phyloP scores from a whole-genome alignment of 2,888 invertebrate genomes.

The Campoplex capitator region DNA sequence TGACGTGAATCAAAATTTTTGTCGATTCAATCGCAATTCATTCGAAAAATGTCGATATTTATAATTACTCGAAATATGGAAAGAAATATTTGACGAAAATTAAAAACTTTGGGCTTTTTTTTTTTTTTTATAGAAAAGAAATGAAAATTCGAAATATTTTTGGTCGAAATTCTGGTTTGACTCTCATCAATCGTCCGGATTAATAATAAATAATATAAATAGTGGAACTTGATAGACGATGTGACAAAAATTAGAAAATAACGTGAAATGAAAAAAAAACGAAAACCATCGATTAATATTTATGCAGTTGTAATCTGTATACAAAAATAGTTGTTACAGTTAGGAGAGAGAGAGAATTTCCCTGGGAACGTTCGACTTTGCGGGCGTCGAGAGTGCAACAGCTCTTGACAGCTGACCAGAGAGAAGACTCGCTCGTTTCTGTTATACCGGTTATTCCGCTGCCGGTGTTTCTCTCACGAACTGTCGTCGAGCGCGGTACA shows the following conservation, averaged over 20 bases:
- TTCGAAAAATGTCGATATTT: too few species aligned
- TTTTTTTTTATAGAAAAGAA: too few species aligned
- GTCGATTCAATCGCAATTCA: too few species aligned
- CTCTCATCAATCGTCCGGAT: too few species aligned
- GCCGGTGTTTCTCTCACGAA: conserved; percentile 40
- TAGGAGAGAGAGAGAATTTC: conserved; percentile 30
- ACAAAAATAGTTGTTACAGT: neutral
- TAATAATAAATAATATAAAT: neutral
- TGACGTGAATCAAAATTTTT: neutral
- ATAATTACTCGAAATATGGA: neutral
- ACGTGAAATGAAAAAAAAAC: neutral
- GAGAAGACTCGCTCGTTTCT: conserved; percentile 45
- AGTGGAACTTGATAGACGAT: neutral
- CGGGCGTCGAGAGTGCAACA: conserved; percentile 38
- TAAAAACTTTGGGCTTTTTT: neutral
- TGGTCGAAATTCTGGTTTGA: too few species aligned
- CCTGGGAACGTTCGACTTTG: conserved; percentile 69
- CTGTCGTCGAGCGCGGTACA: conserved; percentile 3
- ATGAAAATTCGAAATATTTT: too few species aligned
- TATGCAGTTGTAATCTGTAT: neutral
- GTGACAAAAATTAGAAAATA: neutral
- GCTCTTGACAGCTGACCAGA: conserved; percentile 62
- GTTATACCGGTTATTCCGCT: conserved; percentile 61
- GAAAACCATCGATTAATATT: neutral
- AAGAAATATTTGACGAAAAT: neutral